These are phyloP conservation scores for Mesoclemmys tuberculata DNA, from an alignment of 2,113 vertebrate genomes.

Conservation along the genomic window DNA sequence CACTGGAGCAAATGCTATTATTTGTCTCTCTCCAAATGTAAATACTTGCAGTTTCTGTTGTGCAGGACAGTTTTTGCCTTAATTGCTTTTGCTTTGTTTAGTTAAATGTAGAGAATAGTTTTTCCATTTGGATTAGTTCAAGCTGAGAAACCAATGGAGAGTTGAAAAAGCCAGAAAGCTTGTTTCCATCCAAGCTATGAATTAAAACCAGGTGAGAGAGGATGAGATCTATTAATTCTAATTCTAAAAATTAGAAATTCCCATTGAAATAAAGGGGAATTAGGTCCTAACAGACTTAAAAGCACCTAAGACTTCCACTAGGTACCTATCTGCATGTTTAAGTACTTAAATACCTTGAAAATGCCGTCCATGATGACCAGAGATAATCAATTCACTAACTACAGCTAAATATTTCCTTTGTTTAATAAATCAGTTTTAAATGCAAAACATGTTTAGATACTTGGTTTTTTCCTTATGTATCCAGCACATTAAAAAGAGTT, in stretches of 20 bases:
- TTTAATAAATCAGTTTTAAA: constrained; percentile 14
- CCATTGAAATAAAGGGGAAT: background rate
- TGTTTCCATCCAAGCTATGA: background rate
- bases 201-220: background rate
- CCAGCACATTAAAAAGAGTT: background rate
- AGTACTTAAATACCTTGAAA: background rate
- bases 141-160: background rate
- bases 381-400: background rate
- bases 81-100: background rate
- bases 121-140: background rate
- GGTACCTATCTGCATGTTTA: background rate
- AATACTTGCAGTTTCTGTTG: background rate
- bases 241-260: background rate
- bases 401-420: background rate
- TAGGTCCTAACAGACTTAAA: background rate
- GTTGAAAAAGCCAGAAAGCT: background rate
- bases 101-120: background rate
- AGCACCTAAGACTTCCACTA: background rate
- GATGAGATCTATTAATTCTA: background rate
- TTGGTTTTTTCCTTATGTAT: constrained; percentile 14
- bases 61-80: background rate
- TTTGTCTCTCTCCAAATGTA: background rate
- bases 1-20: background rate
- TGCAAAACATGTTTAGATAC: constrained; percentile 23
- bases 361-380: background rate